phyloP scores from a whole-genome alignment of 2,113 vertebrate species.

The Etia nguti region DNA sequence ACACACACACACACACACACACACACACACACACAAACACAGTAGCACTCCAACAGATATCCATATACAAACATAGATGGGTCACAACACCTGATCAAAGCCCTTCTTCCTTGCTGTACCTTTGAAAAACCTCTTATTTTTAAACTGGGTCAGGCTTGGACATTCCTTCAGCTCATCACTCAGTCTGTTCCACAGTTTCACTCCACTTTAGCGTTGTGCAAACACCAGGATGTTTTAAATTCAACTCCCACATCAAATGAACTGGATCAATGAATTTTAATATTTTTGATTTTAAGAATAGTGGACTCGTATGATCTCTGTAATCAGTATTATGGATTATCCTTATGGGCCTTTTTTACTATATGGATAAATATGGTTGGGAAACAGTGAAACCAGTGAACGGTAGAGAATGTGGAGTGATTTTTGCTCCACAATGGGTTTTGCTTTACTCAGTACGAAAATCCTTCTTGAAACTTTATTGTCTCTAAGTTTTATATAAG shows the following conservation, averaged over 20 bases:
- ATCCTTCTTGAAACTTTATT: neutral
- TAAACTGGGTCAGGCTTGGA: neutral
- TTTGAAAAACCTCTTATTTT: neutral
- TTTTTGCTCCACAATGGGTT: neutral
- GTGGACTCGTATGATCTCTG: neutral
- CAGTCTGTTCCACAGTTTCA: neutral
- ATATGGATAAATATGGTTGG: neutral
- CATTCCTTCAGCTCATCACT: neutral
- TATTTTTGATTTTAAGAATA: neutral
- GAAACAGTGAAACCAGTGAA: neutral
- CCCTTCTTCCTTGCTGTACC: neutral
- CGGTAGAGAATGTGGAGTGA: neutral
- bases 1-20: neutral
- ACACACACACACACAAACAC: neutral
- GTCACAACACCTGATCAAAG: neutral
- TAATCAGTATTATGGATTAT: neutral
- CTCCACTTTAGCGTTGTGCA: neutral
- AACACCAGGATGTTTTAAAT: no score
- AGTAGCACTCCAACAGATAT: neutral
- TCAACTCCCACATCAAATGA: no score
- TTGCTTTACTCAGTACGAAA: rapidly evolving
- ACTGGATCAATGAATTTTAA: neutral
- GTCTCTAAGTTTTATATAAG: neutral
- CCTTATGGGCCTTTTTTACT: neutral
- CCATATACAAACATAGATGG: neutral